These are phyloP conservation scores for Congeria kusceri DNA, from an alignment of 2,888 invertebrate species.

Conservation along the genomic window DNA sequence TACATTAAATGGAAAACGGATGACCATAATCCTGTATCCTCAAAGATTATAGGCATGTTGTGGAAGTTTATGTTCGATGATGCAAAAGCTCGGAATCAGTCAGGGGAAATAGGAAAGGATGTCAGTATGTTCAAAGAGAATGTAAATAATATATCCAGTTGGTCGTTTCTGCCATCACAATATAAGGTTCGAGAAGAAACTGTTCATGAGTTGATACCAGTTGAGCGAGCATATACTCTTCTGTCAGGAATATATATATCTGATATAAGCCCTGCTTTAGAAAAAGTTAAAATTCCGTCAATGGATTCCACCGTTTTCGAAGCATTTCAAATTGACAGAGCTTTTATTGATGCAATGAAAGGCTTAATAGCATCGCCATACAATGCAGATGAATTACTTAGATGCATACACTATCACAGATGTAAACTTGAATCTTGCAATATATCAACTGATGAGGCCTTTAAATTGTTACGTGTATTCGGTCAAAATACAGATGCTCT, in stretches of 20 bases:
- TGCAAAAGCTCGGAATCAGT: background rate
- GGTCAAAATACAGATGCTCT: background rate
- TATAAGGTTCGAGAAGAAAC: background rate
- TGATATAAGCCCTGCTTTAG: background rate
- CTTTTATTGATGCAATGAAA: background rate
- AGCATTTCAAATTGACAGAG: background rate
- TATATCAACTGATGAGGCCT: background rate
- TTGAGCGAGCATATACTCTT: background rate
- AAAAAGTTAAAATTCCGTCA: constrained; percentile 3
- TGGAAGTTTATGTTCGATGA: background rate
- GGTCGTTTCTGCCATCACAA: constrained; percentile 7
- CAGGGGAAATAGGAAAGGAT: no score
- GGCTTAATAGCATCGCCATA: background rate
- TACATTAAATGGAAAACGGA: background rate
- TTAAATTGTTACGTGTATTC: background rate
- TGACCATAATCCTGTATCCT: background rate
- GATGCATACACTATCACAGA: background rate
- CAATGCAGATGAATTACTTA: background rate
- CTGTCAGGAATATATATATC: background rate
- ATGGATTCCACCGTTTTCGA: background rate
- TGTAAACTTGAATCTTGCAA: background rate
- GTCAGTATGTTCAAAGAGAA: background rate
- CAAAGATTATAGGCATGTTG: background rate
- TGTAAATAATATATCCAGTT: background rate
- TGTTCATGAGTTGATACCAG: background rate